A percentile compares a stretch with the other conserved stretches of the same genome.
These are phyloP conservation scores for Drosophila meridiana DNA, from an alignment of 2,888 invertebrate genomes.

Conservation along the genomic window DNA sequence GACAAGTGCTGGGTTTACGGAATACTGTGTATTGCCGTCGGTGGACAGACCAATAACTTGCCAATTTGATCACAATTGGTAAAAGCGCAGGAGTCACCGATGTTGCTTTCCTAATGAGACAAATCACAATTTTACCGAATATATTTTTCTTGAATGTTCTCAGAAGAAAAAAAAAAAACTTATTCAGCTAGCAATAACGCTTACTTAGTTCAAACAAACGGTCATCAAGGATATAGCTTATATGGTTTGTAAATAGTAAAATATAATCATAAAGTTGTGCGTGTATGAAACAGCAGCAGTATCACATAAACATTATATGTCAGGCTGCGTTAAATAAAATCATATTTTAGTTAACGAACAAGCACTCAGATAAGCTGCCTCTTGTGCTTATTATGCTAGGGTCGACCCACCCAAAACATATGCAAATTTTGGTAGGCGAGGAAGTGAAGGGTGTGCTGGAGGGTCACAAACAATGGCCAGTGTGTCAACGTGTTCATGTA, in stretches of 20 bases:
- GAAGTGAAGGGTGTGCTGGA: background rate
- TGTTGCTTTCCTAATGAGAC: background rate
- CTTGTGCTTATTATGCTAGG: background rate
- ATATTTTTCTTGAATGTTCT: background rate
- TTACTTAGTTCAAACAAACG: background rate
- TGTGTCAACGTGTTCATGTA: conserved; percentile 38
- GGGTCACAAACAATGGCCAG: conserved; percentile 22
- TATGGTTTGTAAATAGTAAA: conserved; percentile 14
- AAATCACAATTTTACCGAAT: background rate
- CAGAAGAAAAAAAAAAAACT: background rate
- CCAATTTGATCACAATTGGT: background rate
- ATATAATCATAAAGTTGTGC: conserved; percentile 22
- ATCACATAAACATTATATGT: conserved; percentile 46
- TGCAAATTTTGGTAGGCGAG: conserved; percentile 44
- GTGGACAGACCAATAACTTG: conserved; percentile 55
- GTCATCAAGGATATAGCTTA: background rate
- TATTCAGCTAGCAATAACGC: background rate
- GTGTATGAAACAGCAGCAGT: conserved; percentile 17
- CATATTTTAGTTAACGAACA: conserved; percentile 57
- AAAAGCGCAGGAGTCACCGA: background rate
- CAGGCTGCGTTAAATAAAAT: conserved; percentile 58
- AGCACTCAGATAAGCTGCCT: conserved; percentile 29
- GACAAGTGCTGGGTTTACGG: conserved; percentile 39
- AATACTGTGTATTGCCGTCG: conserved; percentile 9
- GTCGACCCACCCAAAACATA: conserved; percentile 19